phyloP scores from a whole-genome alignment of 37 sponge, comb jelly and placozoan species.

The Spongilla lacustris region DNA sequence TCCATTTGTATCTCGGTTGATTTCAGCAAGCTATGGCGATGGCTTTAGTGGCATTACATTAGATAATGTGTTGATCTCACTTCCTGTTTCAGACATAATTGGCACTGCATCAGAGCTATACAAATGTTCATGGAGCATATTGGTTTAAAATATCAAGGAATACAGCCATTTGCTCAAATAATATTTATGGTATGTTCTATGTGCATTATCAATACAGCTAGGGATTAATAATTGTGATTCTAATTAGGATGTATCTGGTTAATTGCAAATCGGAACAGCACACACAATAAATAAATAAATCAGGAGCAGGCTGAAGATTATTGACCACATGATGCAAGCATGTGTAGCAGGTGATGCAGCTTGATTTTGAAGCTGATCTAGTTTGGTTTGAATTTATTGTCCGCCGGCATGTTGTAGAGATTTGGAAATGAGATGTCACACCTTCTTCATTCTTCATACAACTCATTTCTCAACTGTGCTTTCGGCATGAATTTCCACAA shows the following conservation, averaged over 20 bases:
- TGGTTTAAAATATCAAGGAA: constrained; percentile 8
- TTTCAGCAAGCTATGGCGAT: neutral
- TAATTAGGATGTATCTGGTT: too few species aligned
- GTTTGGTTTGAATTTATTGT: neutral
- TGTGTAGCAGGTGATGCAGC: neutral
- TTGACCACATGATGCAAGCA: too few species aligned
- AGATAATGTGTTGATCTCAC: too few species aligned
- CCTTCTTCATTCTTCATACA: constrained; percentile 79
- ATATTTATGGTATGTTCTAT: neutral
- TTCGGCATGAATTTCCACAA: constrained; percentile 60
- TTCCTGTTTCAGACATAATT: constrained; percentile 22
- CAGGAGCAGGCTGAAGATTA: too few species aligned
- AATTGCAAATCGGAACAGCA: too few species aligned
- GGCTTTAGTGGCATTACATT: too few species aligned
- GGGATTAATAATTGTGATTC: too few species aligned
- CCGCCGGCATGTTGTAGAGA: neutral
- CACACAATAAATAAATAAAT: too few species aligned
- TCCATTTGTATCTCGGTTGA: neutral
- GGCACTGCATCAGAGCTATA: constrained; percentile 59
- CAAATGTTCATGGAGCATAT: constrained; percentile 71
- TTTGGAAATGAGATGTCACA: constrained; percentile 30
- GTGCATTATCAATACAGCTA: too few species aligned
- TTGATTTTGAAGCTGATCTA: neutral
- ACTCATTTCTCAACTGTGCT: constrained; percentile 75
- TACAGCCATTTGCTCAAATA: constrained; percentile 20